Conservation (phyloP, 2,797 vertebrate species). For the Australoheros facetus region DNA sequence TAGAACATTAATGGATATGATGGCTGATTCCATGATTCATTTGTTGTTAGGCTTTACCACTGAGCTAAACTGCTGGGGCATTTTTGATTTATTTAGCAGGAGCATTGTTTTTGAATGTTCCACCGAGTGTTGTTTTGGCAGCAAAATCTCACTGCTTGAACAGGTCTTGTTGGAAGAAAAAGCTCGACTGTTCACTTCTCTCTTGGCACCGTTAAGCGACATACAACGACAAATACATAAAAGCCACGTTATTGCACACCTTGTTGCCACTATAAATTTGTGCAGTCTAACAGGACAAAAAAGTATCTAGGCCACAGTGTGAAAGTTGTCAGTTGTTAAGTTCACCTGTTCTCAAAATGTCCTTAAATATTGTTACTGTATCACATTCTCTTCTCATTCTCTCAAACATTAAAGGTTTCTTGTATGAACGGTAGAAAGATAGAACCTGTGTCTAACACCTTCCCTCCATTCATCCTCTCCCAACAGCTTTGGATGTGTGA, state of each 20-base stretch:
- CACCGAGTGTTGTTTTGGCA: constrained; percentile 50
- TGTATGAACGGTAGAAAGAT: constrained; percentile 17
- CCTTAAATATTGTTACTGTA: background rate
- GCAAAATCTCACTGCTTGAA: constrained; percentile 19
- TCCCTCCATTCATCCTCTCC: background rate
- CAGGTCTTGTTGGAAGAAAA: constrained; percentile 23
- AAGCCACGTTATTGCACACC: constrained; percentile 13
- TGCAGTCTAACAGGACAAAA: constrained; percentile 19
- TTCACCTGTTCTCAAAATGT: background rate
- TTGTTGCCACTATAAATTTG: constrained; percentile 11
- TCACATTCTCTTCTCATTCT: background rate
- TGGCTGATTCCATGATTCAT: constrained; percentile 18
- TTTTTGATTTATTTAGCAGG: constrained; percentile 56
- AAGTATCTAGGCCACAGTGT: constrained; percentile 1
- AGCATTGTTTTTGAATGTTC: constrained; percentile 39
- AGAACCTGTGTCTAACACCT: background rate
- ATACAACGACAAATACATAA: constrained; percentile 5
- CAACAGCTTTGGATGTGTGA: constrained; percentile 12
- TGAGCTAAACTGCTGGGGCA: constrained; percentile 29
- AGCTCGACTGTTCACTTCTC: constrained; percentile 42
- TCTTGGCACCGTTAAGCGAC: constrained; percentile 26
- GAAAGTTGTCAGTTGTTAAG: constrained; percentile 12
- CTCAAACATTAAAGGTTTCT: background rate
- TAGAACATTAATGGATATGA: constrained; percentile 1
- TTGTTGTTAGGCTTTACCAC: constrained; percentile 21